Percentiles rank a stretch among this genome's conserved stretches.
Conservation (phyloP, 2,113 vertebrate species). For the Crotophaga sulcirostris region DNA sequence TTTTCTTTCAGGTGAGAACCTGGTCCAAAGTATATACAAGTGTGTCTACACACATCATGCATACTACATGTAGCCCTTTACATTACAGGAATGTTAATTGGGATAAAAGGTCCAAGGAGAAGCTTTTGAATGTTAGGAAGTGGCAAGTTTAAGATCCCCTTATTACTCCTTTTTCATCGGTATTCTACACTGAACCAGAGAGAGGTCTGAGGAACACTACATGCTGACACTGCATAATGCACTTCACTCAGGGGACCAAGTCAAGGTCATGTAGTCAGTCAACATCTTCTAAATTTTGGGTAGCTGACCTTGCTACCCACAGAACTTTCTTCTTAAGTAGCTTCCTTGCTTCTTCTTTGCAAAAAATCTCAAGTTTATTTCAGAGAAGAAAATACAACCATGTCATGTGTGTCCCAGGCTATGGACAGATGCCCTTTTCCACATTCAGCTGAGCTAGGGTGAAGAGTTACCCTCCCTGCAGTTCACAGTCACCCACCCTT, state of each 20-base stretch:
- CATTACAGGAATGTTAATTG: neutral
- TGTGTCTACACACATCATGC: neutral
- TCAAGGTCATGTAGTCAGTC: neutral
- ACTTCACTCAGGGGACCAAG: neutral
- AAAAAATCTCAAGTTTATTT: neutral
- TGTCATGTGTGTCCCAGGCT: neutral
- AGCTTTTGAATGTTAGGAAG: neutral
- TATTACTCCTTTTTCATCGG: conserved; percentile 13
- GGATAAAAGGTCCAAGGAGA: neutral
- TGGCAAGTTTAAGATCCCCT: neutral
- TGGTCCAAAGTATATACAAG: neutral
- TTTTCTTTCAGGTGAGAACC: neutral
- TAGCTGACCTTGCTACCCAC: neutral
- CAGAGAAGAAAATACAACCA: neutral
- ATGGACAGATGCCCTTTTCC: neutral
- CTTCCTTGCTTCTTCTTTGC: neutral
- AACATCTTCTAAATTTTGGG: neutral
- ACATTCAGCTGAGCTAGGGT: neutral
- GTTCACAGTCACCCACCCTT: neutral
- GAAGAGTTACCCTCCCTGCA: neutral
- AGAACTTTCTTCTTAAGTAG: neutral
- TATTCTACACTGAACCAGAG: neutral
- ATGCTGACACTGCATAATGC: neutral
- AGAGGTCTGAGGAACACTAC: neutral
- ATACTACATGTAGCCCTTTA: neutral